These are phyloP conservation scores for Agrypnia vestita DNA, from an alignment of 1,140 invertebrate species.

Conservation along the genomic window DNA sequence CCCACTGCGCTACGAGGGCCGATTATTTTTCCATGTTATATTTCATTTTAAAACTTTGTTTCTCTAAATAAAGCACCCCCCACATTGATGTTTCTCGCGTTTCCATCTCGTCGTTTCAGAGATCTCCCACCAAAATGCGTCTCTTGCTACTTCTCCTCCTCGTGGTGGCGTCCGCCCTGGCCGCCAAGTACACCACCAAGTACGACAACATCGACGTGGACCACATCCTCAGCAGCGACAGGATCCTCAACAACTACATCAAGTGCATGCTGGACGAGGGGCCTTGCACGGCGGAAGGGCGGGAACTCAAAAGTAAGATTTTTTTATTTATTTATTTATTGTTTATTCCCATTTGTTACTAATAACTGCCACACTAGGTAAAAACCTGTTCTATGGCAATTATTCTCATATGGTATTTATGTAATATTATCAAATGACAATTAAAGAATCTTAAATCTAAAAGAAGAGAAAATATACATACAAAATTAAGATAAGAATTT, in stretches of 20 bases:
- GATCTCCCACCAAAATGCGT: constrained; percentile 46
- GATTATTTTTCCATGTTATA: no score
- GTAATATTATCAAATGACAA: no score
- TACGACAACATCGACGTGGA: constrained; percentile 82
- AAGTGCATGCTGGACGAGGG: constrained; percentile 81
- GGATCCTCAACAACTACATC: constrained; percentile 80
- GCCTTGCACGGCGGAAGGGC: constrained; percentile 81
- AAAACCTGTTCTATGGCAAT: no score
- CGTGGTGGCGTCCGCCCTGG: constrained; percentile 63
- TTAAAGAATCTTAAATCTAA: no score
- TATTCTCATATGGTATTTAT: no score
- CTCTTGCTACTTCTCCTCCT: constrained; percentile 63
- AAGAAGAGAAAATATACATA: no score
- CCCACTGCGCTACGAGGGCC: no score
- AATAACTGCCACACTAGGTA: no score
- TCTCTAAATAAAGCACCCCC: not conserved
- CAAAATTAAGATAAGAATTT: no score
- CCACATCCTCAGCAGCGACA: constrained; percentile 77
- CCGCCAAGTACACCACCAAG: constrained; percentile 77
- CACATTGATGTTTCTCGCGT: not conserved
- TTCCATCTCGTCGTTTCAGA: not conserved
- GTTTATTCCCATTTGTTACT: no score
- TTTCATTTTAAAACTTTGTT: not conserved
- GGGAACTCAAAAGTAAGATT: constrained; percentile 81
- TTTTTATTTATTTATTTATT: no score